These are phyloP conservation scores for Hexactinellida sp. DNA, from an alignment of 37 sponge, comb jelly and placozoan genomes.

Conservation along the genomic window DNA sequence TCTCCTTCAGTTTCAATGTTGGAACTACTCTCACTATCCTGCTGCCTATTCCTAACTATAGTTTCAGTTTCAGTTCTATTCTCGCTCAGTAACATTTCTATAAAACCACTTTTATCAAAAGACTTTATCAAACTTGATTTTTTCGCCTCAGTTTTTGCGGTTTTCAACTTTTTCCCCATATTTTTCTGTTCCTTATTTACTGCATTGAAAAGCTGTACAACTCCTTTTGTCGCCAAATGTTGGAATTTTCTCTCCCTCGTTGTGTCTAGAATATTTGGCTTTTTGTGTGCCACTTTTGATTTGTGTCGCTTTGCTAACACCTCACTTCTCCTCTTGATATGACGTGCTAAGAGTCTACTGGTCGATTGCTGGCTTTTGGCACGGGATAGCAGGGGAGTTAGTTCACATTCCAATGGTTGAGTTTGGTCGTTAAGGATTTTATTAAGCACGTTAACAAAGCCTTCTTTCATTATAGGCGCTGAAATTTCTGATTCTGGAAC, in stretches of 20 bases:
- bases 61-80: neutral
- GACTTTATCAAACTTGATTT: neutral
- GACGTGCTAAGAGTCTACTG: neutral
- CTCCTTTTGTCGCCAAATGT: conserved; percentile 21
- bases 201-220: conserved; percentile 74
- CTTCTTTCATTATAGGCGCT: conserved; percentile 12
- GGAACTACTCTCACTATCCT: neutral
- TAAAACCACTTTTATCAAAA: neutral
- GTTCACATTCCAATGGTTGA: neutral
- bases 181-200: conserved; percentile 54
- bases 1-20: neutral
- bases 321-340: neutral
- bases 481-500: conserved; percentile 1
- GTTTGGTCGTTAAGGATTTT: conserved; percentile 12
- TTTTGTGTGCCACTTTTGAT: neutral
- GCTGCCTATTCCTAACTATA: neutral
- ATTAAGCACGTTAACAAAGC: neutral
- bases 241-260: neutral
- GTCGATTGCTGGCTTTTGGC: neutral
- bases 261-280: neutral
- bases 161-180: conserved; percentile 34
- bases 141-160: conserved; percentile 25
- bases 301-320: neutral
- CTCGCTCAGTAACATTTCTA: neutral
- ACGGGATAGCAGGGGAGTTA: neutral